Percentiles rank a stretch among this genome's conserved stretches.
phyloP scores from a whole-genome alignment of 2,888 invertebrate genomes.

The Thecophora atra region DNA sequence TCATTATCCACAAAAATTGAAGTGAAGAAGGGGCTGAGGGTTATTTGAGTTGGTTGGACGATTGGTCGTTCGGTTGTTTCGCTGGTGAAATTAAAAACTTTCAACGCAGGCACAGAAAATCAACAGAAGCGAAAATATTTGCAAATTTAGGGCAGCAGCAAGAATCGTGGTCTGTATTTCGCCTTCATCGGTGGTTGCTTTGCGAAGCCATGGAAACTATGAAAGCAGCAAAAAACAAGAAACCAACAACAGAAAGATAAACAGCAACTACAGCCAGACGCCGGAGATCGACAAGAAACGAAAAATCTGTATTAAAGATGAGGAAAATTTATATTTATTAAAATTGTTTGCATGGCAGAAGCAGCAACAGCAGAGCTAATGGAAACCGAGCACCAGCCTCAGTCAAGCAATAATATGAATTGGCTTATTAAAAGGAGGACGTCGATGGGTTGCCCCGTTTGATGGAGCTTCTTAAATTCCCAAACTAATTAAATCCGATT shows the following conservation, averaged over 20 bases:
- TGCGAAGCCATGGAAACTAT: slow-evolving; percentile 41
- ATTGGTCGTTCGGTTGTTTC: background rate
- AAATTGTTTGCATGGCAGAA: slow-evolving; percentile 53
- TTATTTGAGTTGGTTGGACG: background rate
- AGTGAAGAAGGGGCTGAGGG: background rate
- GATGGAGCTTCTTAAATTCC: slow-evolving; percentile 8
- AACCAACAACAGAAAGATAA: background rate
- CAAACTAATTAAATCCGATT: slow-evolving; percentile 23
- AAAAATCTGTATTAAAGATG: slow-evolving; percentile 15
- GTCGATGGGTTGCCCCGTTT: background rate
- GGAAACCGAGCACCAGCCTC: background rate
- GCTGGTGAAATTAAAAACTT: slow-evolving; percentile 40
- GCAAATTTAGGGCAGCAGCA: slow-evolving; percentile 44
- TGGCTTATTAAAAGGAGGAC: slow-evolving; percentile 49
- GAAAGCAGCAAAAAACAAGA: slow-evolving; percentile 22
- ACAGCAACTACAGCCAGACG: slow-evolving; percentile 15
- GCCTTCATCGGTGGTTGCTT: slow-evolving; percentile 40
- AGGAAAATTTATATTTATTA: slow-evolving; percentile 49
- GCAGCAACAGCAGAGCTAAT: background rate
- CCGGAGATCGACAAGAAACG: background rate
- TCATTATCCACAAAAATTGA: too few species aligned
- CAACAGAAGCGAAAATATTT: slow-evolving; percentile 41
- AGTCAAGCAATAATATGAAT: slow-evolving; percentile 32
- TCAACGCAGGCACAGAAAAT: slow-evolving; percentile 30
- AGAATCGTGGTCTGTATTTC: slow-evolving; percentile 37